These are phyloP conservation scores for Apus apus DNA, from an alignment of 2,113 vertebrate species.

Conservation along the genomic window DNA sequence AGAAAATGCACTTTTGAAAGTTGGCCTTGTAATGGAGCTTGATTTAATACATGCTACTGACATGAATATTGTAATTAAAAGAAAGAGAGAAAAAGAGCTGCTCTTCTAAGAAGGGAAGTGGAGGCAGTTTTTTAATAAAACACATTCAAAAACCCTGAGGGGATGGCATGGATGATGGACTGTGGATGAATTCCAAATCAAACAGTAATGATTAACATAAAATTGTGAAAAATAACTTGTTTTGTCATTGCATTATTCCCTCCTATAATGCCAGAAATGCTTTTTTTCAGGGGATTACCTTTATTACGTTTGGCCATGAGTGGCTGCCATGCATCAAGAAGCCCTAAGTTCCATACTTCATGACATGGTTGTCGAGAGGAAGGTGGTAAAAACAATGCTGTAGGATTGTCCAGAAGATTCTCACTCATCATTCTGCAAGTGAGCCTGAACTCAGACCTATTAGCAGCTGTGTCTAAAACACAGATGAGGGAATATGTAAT, in stretches of 20 bases:
- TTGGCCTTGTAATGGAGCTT: background rate
- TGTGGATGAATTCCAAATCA: background rate
- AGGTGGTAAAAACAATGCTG: background rate
- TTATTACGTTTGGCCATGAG: fast-evolving
- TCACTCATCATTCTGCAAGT: background rate
- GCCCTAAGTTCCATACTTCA: background rate
- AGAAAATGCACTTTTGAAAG: conserved; percentile 37
- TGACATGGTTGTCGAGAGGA: background rate
- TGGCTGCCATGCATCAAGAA: background rate
- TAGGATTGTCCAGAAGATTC: background rate
- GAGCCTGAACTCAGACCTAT: background rate
- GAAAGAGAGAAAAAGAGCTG: conserved; percentile 4
- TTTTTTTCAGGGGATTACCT: background rate
- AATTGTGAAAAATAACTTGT: background rate
- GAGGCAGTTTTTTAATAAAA: background rate
- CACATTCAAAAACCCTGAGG: background rate
- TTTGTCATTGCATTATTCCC: background rate
- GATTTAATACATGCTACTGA: conserved; percentile 66
- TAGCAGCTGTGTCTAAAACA: background rate
- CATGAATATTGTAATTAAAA: conserved; percentile 54
- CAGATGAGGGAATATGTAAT: background rate
- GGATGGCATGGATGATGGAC: background rate
- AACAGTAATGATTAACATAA: background rate
- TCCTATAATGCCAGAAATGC: background rate
- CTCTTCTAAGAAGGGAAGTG: background rate